Base-by-base conservation (phyloP, 2,888 invertebrate genomes). In the Entomobrya proxima region DNA sequence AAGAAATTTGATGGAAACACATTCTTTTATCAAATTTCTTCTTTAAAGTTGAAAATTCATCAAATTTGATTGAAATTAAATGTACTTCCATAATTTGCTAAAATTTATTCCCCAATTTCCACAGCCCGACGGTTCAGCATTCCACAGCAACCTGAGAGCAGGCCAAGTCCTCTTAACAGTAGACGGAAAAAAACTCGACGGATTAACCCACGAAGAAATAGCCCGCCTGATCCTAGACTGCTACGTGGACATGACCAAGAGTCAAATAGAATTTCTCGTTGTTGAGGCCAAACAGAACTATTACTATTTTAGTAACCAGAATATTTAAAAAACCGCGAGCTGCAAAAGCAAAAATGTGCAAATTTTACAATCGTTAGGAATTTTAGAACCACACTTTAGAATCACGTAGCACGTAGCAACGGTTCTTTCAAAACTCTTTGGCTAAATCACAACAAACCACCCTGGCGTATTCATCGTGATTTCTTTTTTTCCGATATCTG, bases 101-200 rank as follows among this genome's bases (percentile, higher is more conserved):
- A 64, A n/a, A 50, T 32, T 18, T 79, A 24, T 79, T 77, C n/a
- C n/a, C n/a, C n/a, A n/a, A n/a, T n/a, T 86, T 87, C 91, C 93
- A 18, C 92, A 98, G 98, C 97, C 97, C 93, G 96, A 97, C 92
- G 98, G 98, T 78, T 97, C 98, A 86, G 98, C 98, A 58, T 96
- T 95, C 92, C 96, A 96, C 92, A 97, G 97, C 67, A 97, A 97
- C 86, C 93, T 98, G 89, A 96, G 97, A 92, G 97, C 98, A 89
- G 98, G 98, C 85, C 98, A 98, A 93, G 94, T 98, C 89, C 97
- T 98, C 91, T 94, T 98, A 89, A 97, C 97, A 92, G 96, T 97
- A 90, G 96, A 97, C 92, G 97, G 97, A 88, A 94, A 92, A 89
- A 93, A 93, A 90, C 92, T 94, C 82, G 93, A 93, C 91, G 94